A percentile compares a stretch with the other conserved stretches of the same genome.
Conservation (phyloP, 2,888 invertebrate species). For the Melanchra persicariae region DNA sequence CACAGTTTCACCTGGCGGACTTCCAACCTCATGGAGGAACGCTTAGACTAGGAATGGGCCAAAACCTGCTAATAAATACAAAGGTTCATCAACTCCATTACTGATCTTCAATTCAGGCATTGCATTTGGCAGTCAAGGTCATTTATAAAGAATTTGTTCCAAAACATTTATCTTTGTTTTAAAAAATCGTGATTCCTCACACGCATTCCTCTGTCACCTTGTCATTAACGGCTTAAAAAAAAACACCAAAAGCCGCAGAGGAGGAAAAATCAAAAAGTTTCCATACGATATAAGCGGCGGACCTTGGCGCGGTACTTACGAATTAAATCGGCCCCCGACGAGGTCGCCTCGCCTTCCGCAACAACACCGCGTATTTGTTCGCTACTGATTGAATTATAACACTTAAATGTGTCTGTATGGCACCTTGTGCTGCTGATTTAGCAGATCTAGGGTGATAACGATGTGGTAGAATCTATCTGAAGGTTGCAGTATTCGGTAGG, state of each 20-base stretch:
- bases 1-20: conserved; percentile 55
- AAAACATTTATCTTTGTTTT: conserved; percentile 36
- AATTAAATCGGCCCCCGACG: conserved; percentile 80
- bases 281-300: conserved; percentile 73
- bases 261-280: conserved; percentile 77
- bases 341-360: conserved; percentile 78
- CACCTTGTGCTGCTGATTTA: conserved; percentile 39
- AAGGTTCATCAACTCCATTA: conserved; percentile 32
- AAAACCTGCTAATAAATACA: conserved; percentile 5
- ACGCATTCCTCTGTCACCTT: conserved; percentile 61
- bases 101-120: conserved; percentile 32
- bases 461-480: conserved; percentile 23
- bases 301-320: conserved; percentile 83
- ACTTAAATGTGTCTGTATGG: conserved; percentile 50
- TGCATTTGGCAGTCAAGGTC: conserved; percentile 43
- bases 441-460: conserved; percentile 40
- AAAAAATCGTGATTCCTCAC: conserved; percentile 42
- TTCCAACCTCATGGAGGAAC: conserved; percentile 50
- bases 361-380: conserved; percentile 66
- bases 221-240: conserved; percentile 48
- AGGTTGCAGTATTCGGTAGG: conserved; percentile 31
- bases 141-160: conserved; percentile 26
- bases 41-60: conserved; percentile 7
- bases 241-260: conserved; percentile 61
- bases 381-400: conserved; percentile 64